Evolutionary conservation across 2,797 vertebrate genomes (phyloP), one percentile per base, ranked within the genome.

Genomic region (Microhierax caerulescens): DNA sequence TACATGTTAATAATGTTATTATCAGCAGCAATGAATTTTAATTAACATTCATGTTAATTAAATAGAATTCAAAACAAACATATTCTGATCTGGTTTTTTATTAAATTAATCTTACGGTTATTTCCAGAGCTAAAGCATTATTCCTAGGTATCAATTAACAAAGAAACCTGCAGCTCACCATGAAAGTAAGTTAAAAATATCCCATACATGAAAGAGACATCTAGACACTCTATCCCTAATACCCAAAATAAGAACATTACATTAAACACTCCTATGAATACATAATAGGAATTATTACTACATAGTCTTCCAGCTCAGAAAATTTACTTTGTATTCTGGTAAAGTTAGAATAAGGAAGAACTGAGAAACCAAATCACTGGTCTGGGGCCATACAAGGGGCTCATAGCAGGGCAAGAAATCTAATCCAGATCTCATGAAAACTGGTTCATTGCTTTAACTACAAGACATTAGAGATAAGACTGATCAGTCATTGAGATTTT

Each of bases 1-100:
- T 97, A 97, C 82, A 96, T 96, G 77, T 88, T 98, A 97, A 97
- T 97, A 98, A 96, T 88, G 60, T 90, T 91, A 97, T 96, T 95
- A 97, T 97, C 96, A 95, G 82, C 84, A 97, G 32, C 86, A 92
- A 67, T 63, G 25, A 51, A 95, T 91, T 82, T 95, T 97, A 97
- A 97, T 98, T 98, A 97, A 95, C 91, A 95, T 92, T 95, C 85
- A 93, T 88, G 64, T 74, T 43, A 43, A 43, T 43, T 43, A 43
- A 43, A 34, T 77, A 90, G 56, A 97, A 93, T 70, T 85, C 57
- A 94, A 97, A 95, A 59, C 47, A 95, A 97, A 96, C 80, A 65
- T 82, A 95, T 97, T 95, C n/a, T 83, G 41, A 79, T 85, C 53
- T 84, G 63, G 81, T 93, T 83, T 78, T 95, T 91, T 84, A 88